These are phyloP conservation scores for Hippocampus zosterae DNA, from an alignment of 2,113 vertebrate genomes.

Conservation along the genomic window DNA sequence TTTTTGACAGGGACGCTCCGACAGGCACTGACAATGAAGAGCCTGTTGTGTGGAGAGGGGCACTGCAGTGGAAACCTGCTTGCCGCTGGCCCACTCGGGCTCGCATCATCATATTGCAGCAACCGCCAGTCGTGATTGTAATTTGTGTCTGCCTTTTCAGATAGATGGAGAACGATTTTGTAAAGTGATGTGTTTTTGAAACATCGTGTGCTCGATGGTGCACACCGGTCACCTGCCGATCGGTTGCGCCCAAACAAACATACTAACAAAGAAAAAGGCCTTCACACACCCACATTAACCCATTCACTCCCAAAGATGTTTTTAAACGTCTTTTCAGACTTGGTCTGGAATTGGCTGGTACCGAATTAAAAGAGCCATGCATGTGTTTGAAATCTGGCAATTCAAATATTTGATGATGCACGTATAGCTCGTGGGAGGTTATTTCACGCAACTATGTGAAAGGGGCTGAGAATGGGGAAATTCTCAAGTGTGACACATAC, in stretches of 20 bases:
- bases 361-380: background rate
- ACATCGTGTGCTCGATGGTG: background rate
- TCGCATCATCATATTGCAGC: conserved; percentile 21
- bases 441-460: background rate
- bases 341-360: no score
- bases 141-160: conserved; percentile 15
- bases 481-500: background rate
- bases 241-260: no score
- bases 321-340: no score
- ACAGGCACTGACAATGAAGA: conserved; percentile 54
- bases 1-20: conserved; percentile 50
- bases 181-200: background rate
- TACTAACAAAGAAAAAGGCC: no score
- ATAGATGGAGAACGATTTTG: background rate
- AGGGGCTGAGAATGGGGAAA: background rate
- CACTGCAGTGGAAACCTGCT: conserved; percentile 38
- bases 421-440: no score
- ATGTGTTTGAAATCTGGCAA: no score
- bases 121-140: conserved; percentile 22
- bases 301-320: no score
- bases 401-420: no score
- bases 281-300: no score
- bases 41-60: conserved; percentile 31
- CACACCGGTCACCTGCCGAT: no score
- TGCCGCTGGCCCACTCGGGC: conserved; percentile 27